Base-by-base conservation (phyloP, 2,888 invertebrate genomes). In the Mesoligia furuncula region DNA sequence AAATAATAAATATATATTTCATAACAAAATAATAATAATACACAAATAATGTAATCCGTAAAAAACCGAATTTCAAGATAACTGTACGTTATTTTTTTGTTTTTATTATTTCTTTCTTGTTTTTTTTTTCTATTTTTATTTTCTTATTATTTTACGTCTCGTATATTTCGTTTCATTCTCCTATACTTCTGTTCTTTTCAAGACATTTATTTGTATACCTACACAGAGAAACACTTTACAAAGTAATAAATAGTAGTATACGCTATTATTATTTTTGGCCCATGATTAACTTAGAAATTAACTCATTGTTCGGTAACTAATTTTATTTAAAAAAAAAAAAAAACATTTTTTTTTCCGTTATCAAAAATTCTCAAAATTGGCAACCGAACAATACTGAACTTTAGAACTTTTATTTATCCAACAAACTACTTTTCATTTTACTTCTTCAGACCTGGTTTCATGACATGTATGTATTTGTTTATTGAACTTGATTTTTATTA, bases 141-240 rank as follows among this genome's bases (percentile, higher is more conserved):
- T 90, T 91, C 89, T 88, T 89, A 88, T 91, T 89, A 87, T 89
- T 88, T 88, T 84, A 89, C 83, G 89, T 87, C 89, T 90, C 87
- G 90, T 87, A 84, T 90, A 42, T 90, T 92, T 90, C 83, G 85
- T 91, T 92, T 93, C 91, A 93, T 92, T 95, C 93, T 96, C 95
- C 95, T 94, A 92, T 95, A 92, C 94, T 96, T 96, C 93, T 91
- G 93, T 96, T 96, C 89, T 93, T 89, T 95, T 93, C 93, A 87
- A 93, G 90, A 84, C 77, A 91, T 92, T 93, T 92, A 91, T 91
- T 94, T 95, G 93, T 92, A 92, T 93, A 95, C 96, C 95, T 95
- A 96, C 95, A 96, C 96, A 97, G 96, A 96, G 96, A 96, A 96
- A 96, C 96, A 96, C 96, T 96, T 95, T 92, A 96, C 96, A 96